These are phyloP conservation scores for Drosophila fungiperda DNA, from an alignment of 2,888 invertebrate genomes.

Conservation along the genomic window DNA sequence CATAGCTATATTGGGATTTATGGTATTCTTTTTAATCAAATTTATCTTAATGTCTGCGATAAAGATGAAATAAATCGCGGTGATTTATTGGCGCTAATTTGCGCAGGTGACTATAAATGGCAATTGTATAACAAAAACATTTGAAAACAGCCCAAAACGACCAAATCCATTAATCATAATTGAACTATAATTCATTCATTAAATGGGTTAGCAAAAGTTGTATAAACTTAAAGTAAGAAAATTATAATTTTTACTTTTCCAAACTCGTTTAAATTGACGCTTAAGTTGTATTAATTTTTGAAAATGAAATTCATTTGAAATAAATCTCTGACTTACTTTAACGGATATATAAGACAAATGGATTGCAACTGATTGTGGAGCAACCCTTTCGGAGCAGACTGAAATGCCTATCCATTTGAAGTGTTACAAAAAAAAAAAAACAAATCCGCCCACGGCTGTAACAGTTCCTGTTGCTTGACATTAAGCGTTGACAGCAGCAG, in stretches of 20 bases:
- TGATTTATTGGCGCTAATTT: conserved; percentile 71
- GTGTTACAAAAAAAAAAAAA: conserved; percentile 6
- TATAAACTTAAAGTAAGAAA: background rate
- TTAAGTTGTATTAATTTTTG: background rate
- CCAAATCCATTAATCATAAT: conserved; percentile 12
- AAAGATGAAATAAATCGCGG: conserved; percentile 71
- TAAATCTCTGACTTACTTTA: no score
- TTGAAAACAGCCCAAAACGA: conserved; percentile 3
- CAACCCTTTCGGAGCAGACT: background rate
- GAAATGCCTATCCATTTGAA: conserved; percentile 6
- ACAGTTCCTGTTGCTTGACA: conserved; percentile 33
- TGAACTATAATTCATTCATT: conserved; percentile 13
- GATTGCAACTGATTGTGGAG: background rate
- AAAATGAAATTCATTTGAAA: background rate
- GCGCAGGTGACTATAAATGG: conserved; percentile 32
- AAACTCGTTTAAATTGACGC: background rate
- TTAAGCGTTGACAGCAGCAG: conserved; percentile 51
- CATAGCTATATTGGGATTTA: conserved; percentile 68
- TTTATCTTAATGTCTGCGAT: conserved; percentile 72
- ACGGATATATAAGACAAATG: background rate
- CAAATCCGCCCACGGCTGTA: conserved; percentile 18
- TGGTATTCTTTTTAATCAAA: conserved; percentile 73
- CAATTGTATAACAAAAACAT: conserved; percentile 12
- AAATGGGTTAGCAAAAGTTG: background rate
- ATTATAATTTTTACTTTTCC: no score